Percentiles rank a stretch among this genome's conserved stretches.
Evolutionary conservation across 2,888 invertebrate species (phyloP).

Genomic region (Plusia festucae): DNA sequence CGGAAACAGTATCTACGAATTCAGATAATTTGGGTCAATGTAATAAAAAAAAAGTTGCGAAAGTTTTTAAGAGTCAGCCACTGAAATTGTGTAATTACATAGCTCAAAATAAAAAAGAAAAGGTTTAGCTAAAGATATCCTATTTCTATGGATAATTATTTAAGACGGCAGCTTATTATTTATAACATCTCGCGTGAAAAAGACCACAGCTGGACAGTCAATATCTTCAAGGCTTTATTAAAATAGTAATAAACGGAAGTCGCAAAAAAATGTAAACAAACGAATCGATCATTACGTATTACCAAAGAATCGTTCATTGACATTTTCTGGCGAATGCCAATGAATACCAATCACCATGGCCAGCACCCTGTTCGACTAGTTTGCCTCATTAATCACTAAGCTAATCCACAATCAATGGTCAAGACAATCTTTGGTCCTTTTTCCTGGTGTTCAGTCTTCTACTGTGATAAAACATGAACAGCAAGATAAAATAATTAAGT

Average conservation of each 20-base stretch:
- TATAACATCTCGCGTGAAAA: too few species aligned
- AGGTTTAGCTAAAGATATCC: too few species aligned
- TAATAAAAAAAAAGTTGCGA: not conserved
- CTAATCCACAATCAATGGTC: conserved; percentile 6
- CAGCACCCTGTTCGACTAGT: not conserved
- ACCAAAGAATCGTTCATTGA: not conserved
- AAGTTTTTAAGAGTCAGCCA: not conserved
- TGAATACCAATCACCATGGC: not conserved
- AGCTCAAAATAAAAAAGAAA: too few species aligned
- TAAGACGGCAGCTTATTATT: too few species aligned
- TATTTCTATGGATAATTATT: too few species aligned
- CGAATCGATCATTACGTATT: not conserved
- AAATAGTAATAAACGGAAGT: not conserved
- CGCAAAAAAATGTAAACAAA: conserved; percentile 3
- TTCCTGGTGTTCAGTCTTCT: conserved; percentile 39
- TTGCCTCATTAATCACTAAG: not conserved
- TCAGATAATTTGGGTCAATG: not conserved
- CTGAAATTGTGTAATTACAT: too few species aligned
- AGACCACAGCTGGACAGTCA: too few species aligned
- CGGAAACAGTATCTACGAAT: fast-evolving
- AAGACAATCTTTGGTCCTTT: conserved; percentile 20
- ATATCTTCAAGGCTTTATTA: not conserved
- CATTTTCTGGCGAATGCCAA: conserved; percentile 1
- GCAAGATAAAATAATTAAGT: conserved; percentile 53
- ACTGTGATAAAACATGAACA: conserved; percentile 48